Evolutionary conservation across 1,140 invertebrate genomes (phyloP).

Genomic region (Drosophila bifasciata): DNA sequence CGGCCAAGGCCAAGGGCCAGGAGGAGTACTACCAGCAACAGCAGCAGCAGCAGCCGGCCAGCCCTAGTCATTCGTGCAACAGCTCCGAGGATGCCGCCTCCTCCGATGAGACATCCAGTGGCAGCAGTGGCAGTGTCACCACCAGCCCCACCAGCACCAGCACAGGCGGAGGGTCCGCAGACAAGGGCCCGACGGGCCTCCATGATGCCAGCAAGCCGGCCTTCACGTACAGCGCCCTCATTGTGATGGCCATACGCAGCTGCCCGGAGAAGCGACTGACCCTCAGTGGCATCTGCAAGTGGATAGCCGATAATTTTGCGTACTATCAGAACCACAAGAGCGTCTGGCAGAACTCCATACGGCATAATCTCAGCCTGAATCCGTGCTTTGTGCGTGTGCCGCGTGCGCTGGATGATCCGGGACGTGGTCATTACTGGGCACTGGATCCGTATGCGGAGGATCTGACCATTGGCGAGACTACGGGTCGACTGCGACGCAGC

Average conservation of each 20-base stretch:
- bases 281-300: conserved; percentile 95
- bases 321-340: conserved; percentile 97
- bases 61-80: conserved; percentile 34
- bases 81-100: conserved; percentile 51
- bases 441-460: conserved; percentile 73
- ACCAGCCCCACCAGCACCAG: conserved; percentile 9
- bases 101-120: conserved; percentile 39
- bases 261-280: conserved; percentile 93
- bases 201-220: conserved; percentile 87
- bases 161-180: background rate
- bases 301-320: conserved; percentile 91
- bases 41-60: conserved; percentile 5
- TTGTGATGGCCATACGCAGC: conserved; percentile 98
- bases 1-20: background rate
- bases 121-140: background rate
- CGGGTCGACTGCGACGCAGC: conserved; percentile 60
- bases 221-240: conserved; percentile 97
- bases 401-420: conserved; percentile 69
- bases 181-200: no score
- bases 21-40: background rate
- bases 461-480: conserved; percentile 74
- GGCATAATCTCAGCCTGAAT: conserved; percentile 91
- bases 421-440: conserved; percentile 77
- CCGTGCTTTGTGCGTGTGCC: conserved; percentile 71
- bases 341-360: conserved; percentile 99